These are phyloP conservation scores for Pteruthius melanotis DNA, from an alignment of 2,113 vertebrate species.

Conservation along the genomic window DNA sequence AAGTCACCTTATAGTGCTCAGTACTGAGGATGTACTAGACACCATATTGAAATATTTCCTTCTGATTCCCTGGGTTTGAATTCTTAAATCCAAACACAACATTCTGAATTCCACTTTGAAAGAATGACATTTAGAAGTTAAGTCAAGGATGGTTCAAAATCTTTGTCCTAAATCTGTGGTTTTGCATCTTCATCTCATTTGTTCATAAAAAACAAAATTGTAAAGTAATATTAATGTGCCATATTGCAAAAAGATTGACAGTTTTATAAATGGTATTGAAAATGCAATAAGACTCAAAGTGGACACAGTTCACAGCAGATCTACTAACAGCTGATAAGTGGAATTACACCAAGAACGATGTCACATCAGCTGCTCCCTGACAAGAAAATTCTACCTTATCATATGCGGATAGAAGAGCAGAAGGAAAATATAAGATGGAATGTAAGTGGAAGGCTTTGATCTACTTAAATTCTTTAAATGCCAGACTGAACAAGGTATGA, in stretches of 20 bases:
- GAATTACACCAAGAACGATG: background rate
- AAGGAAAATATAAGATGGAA: background rate
- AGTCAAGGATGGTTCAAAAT: background rate
- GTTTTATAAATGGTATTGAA: background rate
- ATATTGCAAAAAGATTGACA: background rate
- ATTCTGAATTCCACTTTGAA: background rate
- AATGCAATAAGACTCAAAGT: background rate
- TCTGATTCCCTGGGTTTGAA: background rate
- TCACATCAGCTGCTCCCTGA: background rate
- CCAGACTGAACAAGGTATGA: background rate
- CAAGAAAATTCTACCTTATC: slow-evolving; percentile 51
- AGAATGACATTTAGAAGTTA: background rate
- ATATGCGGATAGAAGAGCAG: background rate
- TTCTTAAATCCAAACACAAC: background rate
- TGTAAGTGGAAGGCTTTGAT: slow-evolving; percentile 38
- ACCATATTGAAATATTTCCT: background rate
- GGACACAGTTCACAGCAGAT: background rate
- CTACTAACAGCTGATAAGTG: background rate
- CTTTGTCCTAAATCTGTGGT: background rate
- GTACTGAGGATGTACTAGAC: background rate
- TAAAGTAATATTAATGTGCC: background rate
- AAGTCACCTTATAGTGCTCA: background rate
- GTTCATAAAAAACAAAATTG: background rate
- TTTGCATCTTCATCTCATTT: background rate
- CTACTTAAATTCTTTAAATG: background rate